Evolutionary conservation across 2,888 invertebrate species (phyloP), one percentile per base, ranked within the genome.

Genomic region (Ormia ochracea): DNA sequence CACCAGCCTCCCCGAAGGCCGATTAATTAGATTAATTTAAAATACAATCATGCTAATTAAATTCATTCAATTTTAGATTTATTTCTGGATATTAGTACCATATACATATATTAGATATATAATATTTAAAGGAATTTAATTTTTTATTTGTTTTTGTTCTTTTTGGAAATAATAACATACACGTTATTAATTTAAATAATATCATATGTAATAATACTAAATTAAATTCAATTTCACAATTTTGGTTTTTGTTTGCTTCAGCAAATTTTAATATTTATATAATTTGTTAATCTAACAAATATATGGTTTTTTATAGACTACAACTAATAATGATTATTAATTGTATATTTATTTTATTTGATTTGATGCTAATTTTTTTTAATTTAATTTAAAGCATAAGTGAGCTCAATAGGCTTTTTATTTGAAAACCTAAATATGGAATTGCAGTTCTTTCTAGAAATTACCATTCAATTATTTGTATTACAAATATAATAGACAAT

Each of bases 171-270:
- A 52, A 50, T 61, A 48, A 58, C 58, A 74, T 69, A 19, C n/a
- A 73, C 23, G 59, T 36, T 38, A n/a, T 45, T 31, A 41, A 56
- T 54, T 54, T 52, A 36, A 78, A 48, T 56, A 23, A 69, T 26
- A 65, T 43, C n/a, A 72, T 41, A 28, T 33, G n/a, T n/a, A n/a
- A 52, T 72, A 74, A 65, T 52, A 63, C 63, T 74, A 74, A 79
- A 79, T 74, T 69, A 65, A 65, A 74, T 74, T 52, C 74, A 50
- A 74, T 19, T 75, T 79, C 74, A 79, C 79, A 79, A 79, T 75
- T 58, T 33, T 73, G 38, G 17, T 65, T 74, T 65, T 74, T 48
- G 58, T 61, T 69, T 79, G 56, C 48, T 56, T 65, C 6, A 28
- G 65, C 56, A 74, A 54, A 63, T 72, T 43, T 26, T 36, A 52